Conservation (phyloP, 1,140 invertebrate species). For the Drosophila hydei region DNA sequence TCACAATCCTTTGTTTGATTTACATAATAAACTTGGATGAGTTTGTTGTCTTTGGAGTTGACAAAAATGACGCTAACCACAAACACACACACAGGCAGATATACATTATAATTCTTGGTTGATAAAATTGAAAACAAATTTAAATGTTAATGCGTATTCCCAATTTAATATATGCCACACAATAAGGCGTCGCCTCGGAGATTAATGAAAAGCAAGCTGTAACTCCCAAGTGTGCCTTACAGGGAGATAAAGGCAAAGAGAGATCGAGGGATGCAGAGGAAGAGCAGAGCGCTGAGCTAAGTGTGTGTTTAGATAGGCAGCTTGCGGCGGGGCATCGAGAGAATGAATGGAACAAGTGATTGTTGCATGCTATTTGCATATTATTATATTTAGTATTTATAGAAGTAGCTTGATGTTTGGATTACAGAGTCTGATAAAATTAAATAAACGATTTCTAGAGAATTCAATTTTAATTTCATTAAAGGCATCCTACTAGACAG, state of each 20-base stretch:
- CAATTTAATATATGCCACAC: conserved; percentile 71
- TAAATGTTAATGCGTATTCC: conserved; percentile 71
- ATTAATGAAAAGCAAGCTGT: conserved; percentile 62
- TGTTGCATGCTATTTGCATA: conserved; percentile 59
- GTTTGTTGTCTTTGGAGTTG: conserved; percentile 51
- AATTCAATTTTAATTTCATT: conserved; percentile 8
- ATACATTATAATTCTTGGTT: conserved; percentile 47
- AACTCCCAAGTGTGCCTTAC: conserved; percentile 31
- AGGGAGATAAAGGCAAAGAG: background rate
- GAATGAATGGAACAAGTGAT: conserved; percentile 39
- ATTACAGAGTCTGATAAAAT: conserved; percentile 4
- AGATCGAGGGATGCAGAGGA: too few species aligned
- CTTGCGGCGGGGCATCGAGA: conserved; percentile 24
- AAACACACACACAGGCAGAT: conserved; percentile 5
- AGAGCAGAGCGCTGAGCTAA: too few species aligned
- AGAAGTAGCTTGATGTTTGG: conserved; percentile 48
- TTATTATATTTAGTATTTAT: conserved; percentile 56
- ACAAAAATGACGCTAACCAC: conserved; percentile 11
- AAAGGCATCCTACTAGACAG: too few species aligned
- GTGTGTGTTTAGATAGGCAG: conserved; percentile 26
- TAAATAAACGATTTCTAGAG: background rate
- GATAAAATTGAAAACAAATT: conserved; percentile 80
- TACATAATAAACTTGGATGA: conserved; percentile 57
- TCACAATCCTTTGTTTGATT: conserved; percentile 39
- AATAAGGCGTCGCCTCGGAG: conserved; percentile 58